Evolutionary conservation across 2,888 invertebrate species (phyloP), one percentile per base, ranked within the genome.

Genomic region (Agonopterix heracliana): DNA sequence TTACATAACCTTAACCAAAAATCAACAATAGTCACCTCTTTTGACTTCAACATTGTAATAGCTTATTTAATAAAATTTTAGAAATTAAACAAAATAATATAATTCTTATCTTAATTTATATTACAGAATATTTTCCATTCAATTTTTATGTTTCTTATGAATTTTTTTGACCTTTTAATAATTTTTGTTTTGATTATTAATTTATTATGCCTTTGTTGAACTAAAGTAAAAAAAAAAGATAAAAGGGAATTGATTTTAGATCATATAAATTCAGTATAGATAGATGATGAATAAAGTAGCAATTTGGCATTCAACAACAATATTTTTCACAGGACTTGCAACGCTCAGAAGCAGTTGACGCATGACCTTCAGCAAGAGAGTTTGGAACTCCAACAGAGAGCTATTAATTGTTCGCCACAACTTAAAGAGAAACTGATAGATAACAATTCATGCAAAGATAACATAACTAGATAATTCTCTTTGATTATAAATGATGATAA

Each of bases 321-420:
- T 26, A 5, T 5, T 9, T 38, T 38, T 61, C 59, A 34, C 73
- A 84, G 89, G 67, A 69, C 78, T 45, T 86, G 85, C 59, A 82
- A 81, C 54, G 60, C 64, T 45, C 87, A 89, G 68, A 80, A 81
- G 63, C 79, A 81, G 59, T 57, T 80, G 64, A 88, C 77, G 7
- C 81, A 88, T 48, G 71, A 76, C 34, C 74, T 89, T 56, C 88
- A 88, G 57, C 78, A 79, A 60, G 88, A 89, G 70, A 86, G 88
- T 57, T 69, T 89, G 65, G 80, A 83, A 60, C 59, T 88, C 56
- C 89, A 89, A 61, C 79, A 88, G 62, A 74, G 74, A 60, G 89
- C 88, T 52, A 89, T 89, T 40, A 57, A 82, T 52, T 71, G 53
- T 51, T 66, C 85, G 11, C 85, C 88, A 2, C 68, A 80, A 41